Base-by-base conservation (phyloP, 2,113 vertebrate species). In the Sorex fumeus region DNA sequence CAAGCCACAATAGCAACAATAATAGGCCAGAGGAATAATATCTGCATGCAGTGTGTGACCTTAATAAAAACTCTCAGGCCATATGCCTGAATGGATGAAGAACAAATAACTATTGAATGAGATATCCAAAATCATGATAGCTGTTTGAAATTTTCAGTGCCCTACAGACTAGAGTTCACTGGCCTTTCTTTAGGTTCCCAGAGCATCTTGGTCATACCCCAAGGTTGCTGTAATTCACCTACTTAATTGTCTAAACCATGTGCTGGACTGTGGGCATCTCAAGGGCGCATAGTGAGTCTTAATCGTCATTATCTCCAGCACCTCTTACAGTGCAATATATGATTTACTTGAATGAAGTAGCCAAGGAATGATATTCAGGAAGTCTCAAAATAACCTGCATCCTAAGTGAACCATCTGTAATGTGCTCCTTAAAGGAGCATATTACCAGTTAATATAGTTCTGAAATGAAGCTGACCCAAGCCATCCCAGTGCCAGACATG, bases 381-480 rank as follows among this genome's bases (percentile, higher is more conserved):
- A 95, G 92, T 97, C 95, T 95, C 83, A 94, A 93, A 96, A 96
- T 96, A 96, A 75, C 91, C 83, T 87, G 67, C 21, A 74, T 90
- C 90, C 71, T 91, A 87, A 87, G 76, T 62, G 94, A 90, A 57
- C 88, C 78, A 89, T 91, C 82, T 93, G 67, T 88, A 88, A 80
- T 13, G 28, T 72, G 70, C 36, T 93, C 47, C 34, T 95, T 86
- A 96, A 94, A 96, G 91, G 34, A 30, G 15, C 71, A 85, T 50
- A 47, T 45, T 47, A 19, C 50, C 77, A 50, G 60, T 85, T 91
- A 88, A 91, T 50, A 62, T 13, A 69, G 28, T 53, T 36, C 91
- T 85, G 64, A 77, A n/a, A 36, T 10, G n/a, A 57, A 66, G n/a
- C 40, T 43, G 8, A 30, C 40, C 36, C 28, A 86, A 88, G 43